Conservation (phyloP, 2,113 vertebrate genomes). For the Sander lucioperca region DNA sequence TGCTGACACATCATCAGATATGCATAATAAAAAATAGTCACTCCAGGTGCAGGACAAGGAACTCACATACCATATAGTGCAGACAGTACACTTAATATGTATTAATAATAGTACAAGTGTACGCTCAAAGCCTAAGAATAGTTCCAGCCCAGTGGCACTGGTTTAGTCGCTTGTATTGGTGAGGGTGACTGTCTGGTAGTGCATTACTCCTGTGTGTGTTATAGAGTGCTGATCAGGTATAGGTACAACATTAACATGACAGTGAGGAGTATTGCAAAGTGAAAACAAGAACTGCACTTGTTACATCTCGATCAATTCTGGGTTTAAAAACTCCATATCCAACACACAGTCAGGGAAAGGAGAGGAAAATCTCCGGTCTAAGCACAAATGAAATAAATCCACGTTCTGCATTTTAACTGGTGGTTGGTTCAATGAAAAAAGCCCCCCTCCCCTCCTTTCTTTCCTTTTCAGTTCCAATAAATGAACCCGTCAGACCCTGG, state of each 20-base stretch:
- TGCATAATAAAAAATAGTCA: conserved; percentile 5
- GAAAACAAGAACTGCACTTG: not conserved
- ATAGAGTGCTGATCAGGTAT: not conserved
- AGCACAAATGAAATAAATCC: conserved; percentile 47
- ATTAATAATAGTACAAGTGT: conserved; percentile 10
- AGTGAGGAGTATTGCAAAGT: not conserved
- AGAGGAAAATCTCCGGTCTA: not conserved
- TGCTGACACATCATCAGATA: conserved; percentile 29
- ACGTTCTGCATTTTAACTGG: not conserved
- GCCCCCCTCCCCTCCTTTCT: not conserved
- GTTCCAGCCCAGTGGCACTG: not conserved
- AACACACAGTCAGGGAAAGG: not conserved
- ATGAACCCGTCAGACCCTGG: conserved; percentile 54
- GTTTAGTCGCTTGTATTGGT: not conserved
- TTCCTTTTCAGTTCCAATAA: not conserved
- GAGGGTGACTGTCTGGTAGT: not conserved
- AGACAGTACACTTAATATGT: not conserved
- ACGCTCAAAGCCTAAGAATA: conserved; percentile 54
- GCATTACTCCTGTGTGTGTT: not conserved
- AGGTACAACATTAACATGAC: not conserved
- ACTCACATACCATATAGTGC: not conserved
- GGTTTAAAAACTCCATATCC: not conserved
- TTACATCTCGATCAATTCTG: not conserved
- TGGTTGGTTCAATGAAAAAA: not conserved
- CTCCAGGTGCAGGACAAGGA: conserved; percentile 31